These are phyloP conservation scores for Hypomecis punctinalis DNA, from an alignment of 2,888 invertebrate genomes.

Conservation along the genomic window DNA sequence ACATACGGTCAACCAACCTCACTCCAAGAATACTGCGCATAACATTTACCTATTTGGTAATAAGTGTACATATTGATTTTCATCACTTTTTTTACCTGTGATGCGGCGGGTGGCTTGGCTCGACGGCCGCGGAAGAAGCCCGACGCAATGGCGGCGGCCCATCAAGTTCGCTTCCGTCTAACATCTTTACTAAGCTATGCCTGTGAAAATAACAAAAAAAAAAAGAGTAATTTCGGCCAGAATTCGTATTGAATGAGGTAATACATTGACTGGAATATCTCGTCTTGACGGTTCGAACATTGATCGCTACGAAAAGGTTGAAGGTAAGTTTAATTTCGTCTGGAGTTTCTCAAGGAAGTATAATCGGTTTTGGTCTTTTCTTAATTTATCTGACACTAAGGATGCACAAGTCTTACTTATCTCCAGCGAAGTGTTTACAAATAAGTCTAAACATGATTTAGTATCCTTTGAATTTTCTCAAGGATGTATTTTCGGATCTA, in stretches of 20 bases:
- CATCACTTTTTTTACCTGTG: conserved; percentile 47
- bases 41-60: too few species aligned
- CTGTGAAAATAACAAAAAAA: conserved; percentile 64
- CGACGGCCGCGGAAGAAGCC: conserved; percentile 70
- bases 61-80: background rate
- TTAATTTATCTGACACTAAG: background rate
- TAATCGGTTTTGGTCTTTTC: background rate
- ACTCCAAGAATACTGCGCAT: too few species aligned
- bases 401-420: too few species aligned
- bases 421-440: too few species aligned
- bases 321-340: too few species aligned
- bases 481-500: too few species aligned
- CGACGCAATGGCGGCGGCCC: conserved; percentile 89
- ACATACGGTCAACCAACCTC: too few species aligned
- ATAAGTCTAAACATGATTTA: too few species aligned
- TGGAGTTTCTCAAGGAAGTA: background rate
- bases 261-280: background rate
- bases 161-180: conserved; percentile 88
- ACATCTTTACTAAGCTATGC: conserved; percentile 91
- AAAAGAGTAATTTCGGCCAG: too few species aligned
- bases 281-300: too few species aligned
- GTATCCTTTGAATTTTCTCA: too few species aligned
- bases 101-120: conserved; percentile 58
- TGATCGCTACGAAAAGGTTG: too few species aligned
- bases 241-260: background rate